These are phyloP conservation scores for Drosophila melanogaster DNA, from an alignment of 1,140 invertebrate genomes.

Conservation along the genomic window DNA sequence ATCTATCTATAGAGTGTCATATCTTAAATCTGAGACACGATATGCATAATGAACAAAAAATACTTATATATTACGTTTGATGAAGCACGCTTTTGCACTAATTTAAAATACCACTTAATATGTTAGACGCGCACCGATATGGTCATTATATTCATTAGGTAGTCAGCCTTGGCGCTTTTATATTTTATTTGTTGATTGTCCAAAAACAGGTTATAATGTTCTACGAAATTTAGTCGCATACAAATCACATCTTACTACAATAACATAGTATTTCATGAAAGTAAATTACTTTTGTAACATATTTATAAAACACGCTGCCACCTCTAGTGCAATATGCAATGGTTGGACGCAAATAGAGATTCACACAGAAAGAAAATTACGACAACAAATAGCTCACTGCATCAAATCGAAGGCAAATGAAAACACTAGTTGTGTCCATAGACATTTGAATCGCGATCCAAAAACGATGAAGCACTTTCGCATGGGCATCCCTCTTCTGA, in stretches of 20 bases:
- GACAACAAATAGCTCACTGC: slow-evolving; percentile 46
- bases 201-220: neutral
- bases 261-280: no score
- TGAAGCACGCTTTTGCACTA: neutral
- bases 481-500: slow-evolving; percentile 24
- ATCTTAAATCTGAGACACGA: no score
- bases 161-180: neutral
- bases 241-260: no score
- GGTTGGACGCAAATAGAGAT: slow-evolving; percentile 38
- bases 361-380: slow-evolving; percentile 45
- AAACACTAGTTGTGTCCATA: slow-evolving; percentile 33
- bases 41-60: no score
- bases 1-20: no score
- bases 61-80: no score
- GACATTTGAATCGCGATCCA: slow-evolving; percentile 20
- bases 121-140: neutral
- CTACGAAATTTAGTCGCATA: neutral
- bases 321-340: slow-evolving; percentile 25
- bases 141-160: neutral
- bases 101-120: neutral
- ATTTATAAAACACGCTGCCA: slow-evolving; percentile 9
- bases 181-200: neutral
- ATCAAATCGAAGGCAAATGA: slow-evolving; percentile 49
- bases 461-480: slow-evolving; percentile 27
- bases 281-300: no score